These are phyloP conservation scores for Pogonomyrmex californicus DNA, from an alignment of 1,140 invertebrate genomes.

Conservation along the genomic window DNA sequence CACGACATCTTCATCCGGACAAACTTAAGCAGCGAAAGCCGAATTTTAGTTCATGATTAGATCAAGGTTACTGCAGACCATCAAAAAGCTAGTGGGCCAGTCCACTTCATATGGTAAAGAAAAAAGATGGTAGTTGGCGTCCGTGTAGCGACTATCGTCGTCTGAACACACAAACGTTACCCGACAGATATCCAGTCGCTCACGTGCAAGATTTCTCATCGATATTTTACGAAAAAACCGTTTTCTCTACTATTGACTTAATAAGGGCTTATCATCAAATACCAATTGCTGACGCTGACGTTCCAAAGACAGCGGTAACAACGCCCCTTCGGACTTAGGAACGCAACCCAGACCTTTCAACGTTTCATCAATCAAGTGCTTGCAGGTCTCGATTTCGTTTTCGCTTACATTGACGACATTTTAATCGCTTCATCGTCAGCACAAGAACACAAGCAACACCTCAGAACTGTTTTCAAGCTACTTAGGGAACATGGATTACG, in stretches of 20 bases:
- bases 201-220: not conserved
- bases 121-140: not conserved
- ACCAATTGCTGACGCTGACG: not conserved
- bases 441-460: not conserved
- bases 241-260: not conserved
- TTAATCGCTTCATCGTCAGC: not conserved
- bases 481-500: not conserved
- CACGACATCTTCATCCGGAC: not conserved
- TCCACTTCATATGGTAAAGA: not conserved
- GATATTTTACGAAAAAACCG: not conserved
- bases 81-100: constrained; percentile 14
- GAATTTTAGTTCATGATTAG: constrained; percentile 11
- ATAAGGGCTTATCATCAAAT: not conserved
- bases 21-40: not conserved
- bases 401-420: not conserved
- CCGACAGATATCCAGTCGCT: not conserved
- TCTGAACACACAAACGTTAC: not conserved
- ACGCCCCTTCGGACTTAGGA: not conserved
- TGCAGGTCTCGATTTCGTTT: not conserved
- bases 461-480: not conserved
- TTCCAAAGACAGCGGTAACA: not conserved
- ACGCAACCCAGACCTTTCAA: not conserved
- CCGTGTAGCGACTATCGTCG: constrained; percentile 28
- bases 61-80: constrained; percentile 6
- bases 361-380: not conserved